phyloP scores from a whole-genome alignment of 2,888 invertebrate species.

The Cheilosia scutellata region DNA sequence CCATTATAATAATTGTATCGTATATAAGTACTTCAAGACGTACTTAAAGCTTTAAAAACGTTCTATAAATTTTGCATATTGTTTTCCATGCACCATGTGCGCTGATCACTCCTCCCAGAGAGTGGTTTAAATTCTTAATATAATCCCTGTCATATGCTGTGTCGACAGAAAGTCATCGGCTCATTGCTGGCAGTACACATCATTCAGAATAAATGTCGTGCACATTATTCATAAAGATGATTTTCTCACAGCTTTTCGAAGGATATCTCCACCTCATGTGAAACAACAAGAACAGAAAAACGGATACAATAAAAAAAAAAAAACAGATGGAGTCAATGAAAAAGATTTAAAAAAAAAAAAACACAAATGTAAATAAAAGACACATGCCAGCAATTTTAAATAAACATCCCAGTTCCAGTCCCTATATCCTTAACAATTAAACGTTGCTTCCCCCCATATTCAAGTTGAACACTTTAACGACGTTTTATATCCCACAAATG shows the following conservation, averaged over 20 bases:
- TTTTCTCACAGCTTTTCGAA: not conserved
- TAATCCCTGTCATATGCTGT: conserved; percentile 37
- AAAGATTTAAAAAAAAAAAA: not conserved
- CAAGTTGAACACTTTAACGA: conserved; percentile 52
- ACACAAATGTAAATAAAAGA: conserved; percentile 1
- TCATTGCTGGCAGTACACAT: conserved; percentile 49
- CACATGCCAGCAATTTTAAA: conserved; percentile 22
- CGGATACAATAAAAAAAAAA: conserved; percentile 15
- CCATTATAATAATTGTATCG: too few species aligned
- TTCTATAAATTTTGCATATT: not conserved
- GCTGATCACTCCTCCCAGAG: not conserved
- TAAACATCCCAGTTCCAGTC: conserved; percentile 6
- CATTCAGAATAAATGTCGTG: conserved; percentile 50
- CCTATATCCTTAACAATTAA: conserved; percentile 32
- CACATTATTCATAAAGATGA: conserved; percentile 53
- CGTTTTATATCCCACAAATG: conserved; percentile 44
- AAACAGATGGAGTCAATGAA: not conserved
- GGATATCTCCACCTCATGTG: not conserved
- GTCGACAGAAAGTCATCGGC: conserved; percentile 52
- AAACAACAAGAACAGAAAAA: not conserved
- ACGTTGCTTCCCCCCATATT: conserved; percentile 15
- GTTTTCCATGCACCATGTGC: not conserved
- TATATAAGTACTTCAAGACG: too few species aligned
- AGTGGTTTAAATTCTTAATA: conserved; percentile 30
- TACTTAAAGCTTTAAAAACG: not conserved